These are phyloP conservation scores for Martes martes DNA, from an alignment of 2,113 vertebrate species.

Conservation along the genomic window DNA sequence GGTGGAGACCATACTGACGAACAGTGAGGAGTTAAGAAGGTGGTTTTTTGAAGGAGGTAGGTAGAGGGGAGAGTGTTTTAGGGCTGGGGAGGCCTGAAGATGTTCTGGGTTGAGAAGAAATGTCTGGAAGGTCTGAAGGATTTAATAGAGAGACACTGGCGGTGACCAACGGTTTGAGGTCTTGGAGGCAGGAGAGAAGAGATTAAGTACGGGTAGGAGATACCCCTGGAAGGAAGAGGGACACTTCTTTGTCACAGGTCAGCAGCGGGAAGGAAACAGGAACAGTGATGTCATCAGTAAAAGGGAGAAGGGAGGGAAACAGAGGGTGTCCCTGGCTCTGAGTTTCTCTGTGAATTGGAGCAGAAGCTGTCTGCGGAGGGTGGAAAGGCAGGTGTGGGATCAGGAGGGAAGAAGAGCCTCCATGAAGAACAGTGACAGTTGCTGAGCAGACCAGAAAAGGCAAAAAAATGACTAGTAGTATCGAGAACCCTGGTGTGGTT, in stretches of 20 bases:
- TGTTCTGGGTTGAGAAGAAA: not conserved
- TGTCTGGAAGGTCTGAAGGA: not conserved
- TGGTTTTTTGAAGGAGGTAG: not conserved
- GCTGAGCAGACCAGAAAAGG: not conserved
- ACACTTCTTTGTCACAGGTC: not conserved
- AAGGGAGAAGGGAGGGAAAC: not conserved
- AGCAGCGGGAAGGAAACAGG: not conserved
- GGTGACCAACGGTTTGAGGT: not conserved
- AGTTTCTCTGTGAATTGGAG: not conserved
- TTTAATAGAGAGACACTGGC: not conserved
- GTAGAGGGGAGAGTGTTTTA: not conserved
- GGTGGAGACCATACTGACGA: not conserved
- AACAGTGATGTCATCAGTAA: not conserved
- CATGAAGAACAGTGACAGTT: not conserved
- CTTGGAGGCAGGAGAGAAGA: not conserved
- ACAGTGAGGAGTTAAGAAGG: not conserved
- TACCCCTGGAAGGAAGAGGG: not conserved
- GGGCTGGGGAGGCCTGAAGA: not conserved
- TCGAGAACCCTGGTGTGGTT: not conserved
- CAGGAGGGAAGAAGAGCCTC: not conserved
- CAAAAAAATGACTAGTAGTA: not conserved
- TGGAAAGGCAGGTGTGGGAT: not conserved
- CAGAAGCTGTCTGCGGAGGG: not conserved
- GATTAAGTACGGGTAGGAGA: not conserved
- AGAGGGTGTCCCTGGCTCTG: not conserved